Evolutionary conservation across 2,797 vertebrate genomes (phyloP).

Genomic region (Silurus aristotelis): DNA sequence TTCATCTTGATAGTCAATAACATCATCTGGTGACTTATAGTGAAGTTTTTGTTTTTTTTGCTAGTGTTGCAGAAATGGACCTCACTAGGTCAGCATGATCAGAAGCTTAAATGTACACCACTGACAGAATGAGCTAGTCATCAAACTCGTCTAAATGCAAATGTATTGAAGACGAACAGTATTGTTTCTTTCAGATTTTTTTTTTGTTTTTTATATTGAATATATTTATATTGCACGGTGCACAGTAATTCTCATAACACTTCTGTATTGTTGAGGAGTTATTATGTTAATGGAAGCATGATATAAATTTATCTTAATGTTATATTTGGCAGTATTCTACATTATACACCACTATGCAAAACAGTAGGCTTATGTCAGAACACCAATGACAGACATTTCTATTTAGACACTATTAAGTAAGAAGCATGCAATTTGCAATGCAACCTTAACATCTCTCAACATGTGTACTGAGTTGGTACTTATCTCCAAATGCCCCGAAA

Average conservation of each 20-base stretch:
- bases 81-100: too few species aligned
- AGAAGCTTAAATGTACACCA: background rate
- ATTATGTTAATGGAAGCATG: background rate
- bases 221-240: too few species aligned
- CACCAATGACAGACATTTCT: background rate
- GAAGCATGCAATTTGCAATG: background rate
- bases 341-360: background rate
- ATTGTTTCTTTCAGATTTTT: background rate
- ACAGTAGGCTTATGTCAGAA: background rate
- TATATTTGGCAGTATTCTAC: background rate
- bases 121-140: background rate
- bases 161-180: background rate
- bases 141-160: background rate
- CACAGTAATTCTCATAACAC: background rate
- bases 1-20: background rate
- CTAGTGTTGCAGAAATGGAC: too few species aligned
- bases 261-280: background rate
- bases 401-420: background rate
- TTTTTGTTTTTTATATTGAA: too few species aligned
- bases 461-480: background rate
- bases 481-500: background rate
- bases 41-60: too few species aligned
- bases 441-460: too few species aligned
- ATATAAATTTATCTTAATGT: background rate
- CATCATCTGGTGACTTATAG: too few species aligned